These are phyloP conservation scores for Drosophila longiperda DNA, from an alignment of 2,888 invertebrate genomes.

Conservation along the genomic window DNA sequence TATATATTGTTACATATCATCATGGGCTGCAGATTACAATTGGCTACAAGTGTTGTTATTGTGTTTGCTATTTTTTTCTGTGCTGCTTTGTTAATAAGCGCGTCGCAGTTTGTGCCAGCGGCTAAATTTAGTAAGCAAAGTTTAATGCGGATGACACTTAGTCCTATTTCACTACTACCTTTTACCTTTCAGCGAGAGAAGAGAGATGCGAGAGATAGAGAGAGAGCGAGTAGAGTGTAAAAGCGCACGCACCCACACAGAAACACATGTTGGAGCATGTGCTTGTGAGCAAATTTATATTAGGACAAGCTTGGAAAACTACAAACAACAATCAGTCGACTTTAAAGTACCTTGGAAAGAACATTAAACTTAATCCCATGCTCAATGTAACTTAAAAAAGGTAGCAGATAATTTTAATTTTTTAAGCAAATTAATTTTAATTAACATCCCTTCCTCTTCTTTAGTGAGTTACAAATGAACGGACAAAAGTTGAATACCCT, in stretches of 20 bases:
- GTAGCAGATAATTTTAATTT: background rate
- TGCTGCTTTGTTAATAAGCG: conserved; percentile 61
- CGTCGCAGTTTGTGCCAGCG: conserved; percentile 63
- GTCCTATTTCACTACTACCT: conserved; percentile 44
- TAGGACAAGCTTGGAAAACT: conserved; percentile 26
- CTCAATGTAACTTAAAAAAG: background rate
- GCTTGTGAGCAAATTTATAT: conserved; percentile 35
- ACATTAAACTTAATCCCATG: background rate
- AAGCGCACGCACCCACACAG: background rate
- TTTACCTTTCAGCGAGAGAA: background rate
- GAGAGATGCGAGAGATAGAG: background rate
- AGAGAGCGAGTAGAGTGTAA: background rate
- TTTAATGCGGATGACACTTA: conserved; percentile 51
- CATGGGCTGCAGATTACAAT: conserved; percentile 46
- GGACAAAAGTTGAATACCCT: conserved; percentile 21
- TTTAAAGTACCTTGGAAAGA: conserved; percentile 12
- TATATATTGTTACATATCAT: conserved; percentile 11
- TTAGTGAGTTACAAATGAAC: background rate
- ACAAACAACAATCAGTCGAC: background rate
- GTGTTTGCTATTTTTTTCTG: conserved; percentile 25
- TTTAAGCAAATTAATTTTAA: background rate
- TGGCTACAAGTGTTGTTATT: conserved; percentile 32
- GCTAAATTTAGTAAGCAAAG: conserved; percentile 73
- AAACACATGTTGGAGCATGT: conserved; percentile 24
- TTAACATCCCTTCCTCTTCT: background rate